Evolutionary conservation across 2,888 invertebrate genomes (phyloP).

Genomic region (Drosophila acutilabella): DNA sequence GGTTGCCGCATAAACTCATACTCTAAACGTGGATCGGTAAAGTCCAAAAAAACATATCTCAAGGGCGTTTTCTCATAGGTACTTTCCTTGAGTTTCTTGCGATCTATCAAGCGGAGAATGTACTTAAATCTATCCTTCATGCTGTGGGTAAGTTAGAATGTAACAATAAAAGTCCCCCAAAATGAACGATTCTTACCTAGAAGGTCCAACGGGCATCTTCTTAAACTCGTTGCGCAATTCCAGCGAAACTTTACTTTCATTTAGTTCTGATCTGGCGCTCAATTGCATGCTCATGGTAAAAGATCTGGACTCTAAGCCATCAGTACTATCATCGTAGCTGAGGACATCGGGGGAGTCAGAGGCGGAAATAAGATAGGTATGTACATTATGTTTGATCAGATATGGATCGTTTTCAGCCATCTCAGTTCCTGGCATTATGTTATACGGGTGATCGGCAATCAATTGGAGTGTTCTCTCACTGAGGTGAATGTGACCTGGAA

Average conservation of each 20-base stretch:
- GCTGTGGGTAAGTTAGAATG: neutral
- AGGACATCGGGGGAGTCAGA: neutral
- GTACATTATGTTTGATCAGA: constrained; percentile 89
- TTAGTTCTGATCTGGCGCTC: neutral
- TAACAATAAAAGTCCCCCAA: neutral
- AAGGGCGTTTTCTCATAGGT: neutral
- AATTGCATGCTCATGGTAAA: neutral
- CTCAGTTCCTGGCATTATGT: constrained; percentile 87
- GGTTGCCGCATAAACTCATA: constrained; percentile 89
- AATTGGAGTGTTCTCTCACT: constrained; percentile 91
- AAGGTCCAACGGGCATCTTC: constrained; percentile 92
- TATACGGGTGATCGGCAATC: constrained; percentile 87
- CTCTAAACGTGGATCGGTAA: constrained; percentile 88
- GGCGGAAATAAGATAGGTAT: constrained; percentile 90
- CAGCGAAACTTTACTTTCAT: constrained; percentile 83
- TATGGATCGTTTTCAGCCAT: constrained; percentile 87
- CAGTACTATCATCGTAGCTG: constrained; percentile 1
- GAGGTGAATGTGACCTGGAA: constrained; percentile 94
- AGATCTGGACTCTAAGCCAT: neutral
- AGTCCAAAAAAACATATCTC: constrained; percentile 86
- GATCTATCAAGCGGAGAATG: neutral
- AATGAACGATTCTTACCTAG: constrained; percentile 86
- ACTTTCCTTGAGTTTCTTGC: neutral
- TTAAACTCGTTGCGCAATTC: constrained; percentile 92
- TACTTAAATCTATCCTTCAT: neutral